Percentiles rank a stretch among this genome's conserved stretches.
Evolutionary conservation across 2,888 invertebrate species (phyloP).

Genomic region (Dryococelus australis): DNA sequence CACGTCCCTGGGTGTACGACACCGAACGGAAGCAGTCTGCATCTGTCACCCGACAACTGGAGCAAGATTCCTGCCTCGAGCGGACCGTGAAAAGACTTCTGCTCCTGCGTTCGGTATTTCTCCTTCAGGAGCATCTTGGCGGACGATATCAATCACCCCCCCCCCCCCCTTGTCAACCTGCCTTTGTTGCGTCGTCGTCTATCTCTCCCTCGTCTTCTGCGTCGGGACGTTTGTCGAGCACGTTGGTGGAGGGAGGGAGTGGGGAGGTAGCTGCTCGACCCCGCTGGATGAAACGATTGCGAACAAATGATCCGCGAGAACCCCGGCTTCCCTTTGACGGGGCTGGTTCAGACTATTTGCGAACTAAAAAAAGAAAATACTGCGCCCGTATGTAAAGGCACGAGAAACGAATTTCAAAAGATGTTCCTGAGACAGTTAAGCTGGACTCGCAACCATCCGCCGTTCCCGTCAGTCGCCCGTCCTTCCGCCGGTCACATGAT

Average conservation of each 20-base stretch:
- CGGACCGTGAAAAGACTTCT: conserved; percentile 10
- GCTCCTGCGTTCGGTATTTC: background rate
- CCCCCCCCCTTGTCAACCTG: background rate
- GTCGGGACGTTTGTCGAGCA: too few species aligned
- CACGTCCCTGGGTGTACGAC: too few species aligned
- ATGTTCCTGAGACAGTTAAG: too few species aligned
- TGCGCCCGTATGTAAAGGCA: background rate
- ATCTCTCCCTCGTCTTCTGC: background rate
- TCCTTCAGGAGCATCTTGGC: background rate
- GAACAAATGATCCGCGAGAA: background rate
- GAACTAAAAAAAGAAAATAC: background rate
- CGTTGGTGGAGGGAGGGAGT: too few species aligned
- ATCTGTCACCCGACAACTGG: background rate
- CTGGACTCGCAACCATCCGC: too few species aligned
- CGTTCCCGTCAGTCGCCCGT: too few species aligned
- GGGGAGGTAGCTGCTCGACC: background rate
- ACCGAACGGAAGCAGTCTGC: background rate
- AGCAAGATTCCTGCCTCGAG: background rate
- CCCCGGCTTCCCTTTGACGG: background rate
- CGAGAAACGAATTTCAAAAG: too few species aligned
- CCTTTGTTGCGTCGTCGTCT: background rate
- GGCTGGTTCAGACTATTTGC: background rate
- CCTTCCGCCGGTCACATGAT: too few species aligned
- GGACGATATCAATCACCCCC: background rate
- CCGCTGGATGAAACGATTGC: background rate